Base-by-base conservation (phyloP, 23 tunicate species). In the Trididemnum clinides region DNA sequence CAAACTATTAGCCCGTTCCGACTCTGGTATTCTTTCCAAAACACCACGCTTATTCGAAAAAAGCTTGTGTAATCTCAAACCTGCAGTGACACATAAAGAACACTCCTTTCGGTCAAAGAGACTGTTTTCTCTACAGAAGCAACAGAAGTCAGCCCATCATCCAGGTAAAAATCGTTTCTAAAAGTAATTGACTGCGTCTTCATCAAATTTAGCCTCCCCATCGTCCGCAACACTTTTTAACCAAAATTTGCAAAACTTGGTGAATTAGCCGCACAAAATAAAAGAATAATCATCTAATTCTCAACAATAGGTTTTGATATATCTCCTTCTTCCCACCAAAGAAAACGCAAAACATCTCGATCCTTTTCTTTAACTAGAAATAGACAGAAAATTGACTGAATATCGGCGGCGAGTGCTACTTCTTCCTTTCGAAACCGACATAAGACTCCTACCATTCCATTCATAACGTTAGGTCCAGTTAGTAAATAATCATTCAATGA, bases 241-340 rank as follows among this genome's bases (percentile, higher is more conserved):
- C 77, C 77, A 30, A 71, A 71, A 71, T 71, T 71, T 15, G 77
- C 77, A 71, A 39, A 71, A 33, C 77, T 23, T 27, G 77, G 77
- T 7, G 77, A 71, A 30, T 39, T 71, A 15, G 21, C 38, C 27
- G 77, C 77, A 5, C 77, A 12, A 30, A 71, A 33, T n/a, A n/a
- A n/a, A n/a, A n/a, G n/a, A 26, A 71, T 44, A 12, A 5, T 71
- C 77, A 71, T 71, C 10, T 44, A 6, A 30, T 26, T 25, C n/a
- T 26, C 77, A 7, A 7, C 44, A 31, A 71, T 6, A 23, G 77
- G 26, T 71, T 71, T 20, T 30, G 10, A n/a, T 15, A 44, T 71
- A 30, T 71, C 39, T 6, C 54, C 54, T 15, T 44, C 54, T 7
- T 10, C 12, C 15, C 54, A 44, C 54, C 54, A 44, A 10, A 44